Percentiles rank a stretch among this genome's conserved stretches.
phyloP scores from a whole-genome alignment of 2,888 invertebrate genomes.

The Empis stercorea region DNA sequence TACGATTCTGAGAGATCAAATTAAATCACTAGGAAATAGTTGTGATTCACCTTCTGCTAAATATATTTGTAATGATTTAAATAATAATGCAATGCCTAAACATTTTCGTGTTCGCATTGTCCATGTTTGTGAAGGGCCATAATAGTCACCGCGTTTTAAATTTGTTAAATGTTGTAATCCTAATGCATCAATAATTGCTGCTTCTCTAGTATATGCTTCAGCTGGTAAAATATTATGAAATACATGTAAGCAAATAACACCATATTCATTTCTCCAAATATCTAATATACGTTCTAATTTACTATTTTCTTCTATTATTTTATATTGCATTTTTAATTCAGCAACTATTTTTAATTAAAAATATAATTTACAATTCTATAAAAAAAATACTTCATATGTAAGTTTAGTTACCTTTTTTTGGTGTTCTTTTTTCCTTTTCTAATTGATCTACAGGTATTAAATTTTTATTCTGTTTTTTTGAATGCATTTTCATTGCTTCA shows the following conservation, averaged over 20 bases:
- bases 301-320: conserved; percentile 18
- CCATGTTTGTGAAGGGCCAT: conserved; percentile 67
- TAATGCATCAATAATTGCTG: conserved; percentile 84
- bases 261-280: conserved; percentile 72
- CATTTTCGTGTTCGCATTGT: conserved; percentile 51
- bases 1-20: too few relatives aligned
- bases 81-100: conserved; percentile 66
- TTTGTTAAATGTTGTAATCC: conserved; percentile 66
- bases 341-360: too few relatives aligned
- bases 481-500: conserved; percentile 54
- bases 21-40: conserved; percentile 61
- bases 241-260: conserved; percentile 81
- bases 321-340: conserved; percentile 15
- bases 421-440: too few relatives aligned
- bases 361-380: too few relatives aligned
- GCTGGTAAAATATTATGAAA: conserved; percentile 83
- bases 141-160: conserved; percentile 66
- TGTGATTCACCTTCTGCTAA: conserved; percentile 82
- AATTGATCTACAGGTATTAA: not conserved
- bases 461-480: not conserved
- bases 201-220: conserved; percentile 89
- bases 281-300: conserved; percentile 72
- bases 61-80: conserved; percentile 72
- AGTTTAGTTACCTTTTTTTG: too few relatives aligned
- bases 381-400: too few relatives aligned